Percentiles rank a stretch among this genome's conserved stretches.
phyloP scores from a whole-genome alignment of 1,140 invertebrate genomes.

The Acromyrmex echinatior region DNA sequence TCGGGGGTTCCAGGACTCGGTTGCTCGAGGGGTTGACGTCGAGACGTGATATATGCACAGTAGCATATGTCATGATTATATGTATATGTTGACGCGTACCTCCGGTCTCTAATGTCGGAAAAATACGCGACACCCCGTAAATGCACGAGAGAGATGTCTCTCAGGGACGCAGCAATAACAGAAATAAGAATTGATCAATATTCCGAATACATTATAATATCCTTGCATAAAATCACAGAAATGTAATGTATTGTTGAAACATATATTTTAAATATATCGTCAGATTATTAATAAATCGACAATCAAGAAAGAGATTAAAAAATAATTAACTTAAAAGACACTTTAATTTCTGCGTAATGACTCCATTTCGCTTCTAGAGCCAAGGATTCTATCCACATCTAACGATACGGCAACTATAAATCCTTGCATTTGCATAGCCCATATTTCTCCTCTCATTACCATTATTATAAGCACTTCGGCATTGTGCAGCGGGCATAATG shows the following conservation, averaged over 20 bases:
- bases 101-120: slow-evolving; percentile 51
- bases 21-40: slow-evolving; percentile 75
- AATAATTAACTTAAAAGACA: neutral
- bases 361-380: neutral
- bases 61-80: slow-evolving; percentile 74
- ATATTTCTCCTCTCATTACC: slow-evolving; percentile 85
- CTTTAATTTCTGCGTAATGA: neutral
- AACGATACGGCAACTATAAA: slow-evolving; percentile 32
- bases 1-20: slow-evolving; percentile 65
- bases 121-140: slow-evolving; percentile 56
- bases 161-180: slow-evolving; percentile 16
- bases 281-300: neutral
- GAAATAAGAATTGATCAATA: neutral
- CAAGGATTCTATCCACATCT: neutral
- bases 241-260: neutral
- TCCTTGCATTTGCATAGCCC: slow-evolving; percentile 72
- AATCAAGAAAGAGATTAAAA: neutral
- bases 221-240: no score
- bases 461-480: slow-evolving; percentile 81
- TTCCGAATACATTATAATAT: neutral
- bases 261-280: neutral
- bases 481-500: slow-evolving; percentile 80
- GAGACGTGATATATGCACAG: slow-evolving; percentile 74
- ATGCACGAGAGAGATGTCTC: slow-evolving; percentile 18
- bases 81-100: slow-evolving; percentile 48